Evolutionary conservation across 2,888 invertebrate species (phyloP).

Genomic region (Alitta virens): DNA sequence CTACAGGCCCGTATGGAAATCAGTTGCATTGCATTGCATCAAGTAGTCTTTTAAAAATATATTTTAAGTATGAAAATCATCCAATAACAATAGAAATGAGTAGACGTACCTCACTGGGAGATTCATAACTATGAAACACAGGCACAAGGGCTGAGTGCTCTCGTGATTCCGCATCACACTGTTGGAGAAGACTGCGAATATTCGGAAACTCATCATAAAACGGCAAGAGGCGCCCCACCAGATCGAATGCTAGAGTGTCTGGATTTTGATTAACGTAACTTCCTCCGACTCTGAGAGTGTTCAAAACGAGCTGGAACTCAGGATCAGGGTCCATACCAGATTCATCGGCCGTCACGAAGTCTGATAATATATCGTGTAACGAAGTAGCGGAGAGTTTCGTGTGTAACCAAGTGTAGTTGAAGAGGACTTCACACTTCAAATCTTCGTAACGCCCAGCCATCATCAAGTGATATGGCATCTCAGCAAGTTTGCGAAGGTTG

Average conservation of each 20-base stretch:
- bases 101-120: constrained; percentile 19
- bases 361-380: constrained; percentile 88
- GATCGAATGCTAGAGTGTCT: constrained; percentile 73
- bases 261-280: constrained; percentile 32
- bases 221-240: constrained; percentile 87
- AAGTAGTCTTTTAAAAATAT: no score
- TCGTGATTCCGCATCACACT: constrained; percentile 83
- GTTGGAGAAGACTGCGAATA: constrained; percentile 79
- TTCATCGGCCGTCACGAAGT: constrained; percentile 63
- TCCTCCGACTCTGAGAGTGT: constrained; percentile 30
- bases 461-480: constrained; percentile 44
- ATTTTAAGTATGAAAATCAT: no score
- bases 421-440: constrained; percentile 84
- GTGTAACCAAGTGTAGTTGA: constrained; percentile 95
- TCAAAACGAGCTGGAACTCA: constrained; percentile 24
- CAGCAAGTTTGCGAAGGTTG: constrained; percentile 47
- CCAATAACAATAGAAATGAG: no score
- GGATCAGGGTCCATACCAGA: neutral
- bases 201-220: constrained; percentile 74
- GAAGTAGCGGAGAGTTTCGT: constrained; percentile 92
- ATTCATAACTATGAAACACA: constrained; percentile 32
- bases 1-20: no score
- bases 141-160: constrained; percentile 61
- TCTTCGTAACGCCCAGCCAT: constrained; percentile 67
- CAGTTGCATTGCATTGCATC: no score